phyloP scores from a whole-genome alignment of 1,140 invertebrate genomes.

The Uloborus diversus region DNA sequence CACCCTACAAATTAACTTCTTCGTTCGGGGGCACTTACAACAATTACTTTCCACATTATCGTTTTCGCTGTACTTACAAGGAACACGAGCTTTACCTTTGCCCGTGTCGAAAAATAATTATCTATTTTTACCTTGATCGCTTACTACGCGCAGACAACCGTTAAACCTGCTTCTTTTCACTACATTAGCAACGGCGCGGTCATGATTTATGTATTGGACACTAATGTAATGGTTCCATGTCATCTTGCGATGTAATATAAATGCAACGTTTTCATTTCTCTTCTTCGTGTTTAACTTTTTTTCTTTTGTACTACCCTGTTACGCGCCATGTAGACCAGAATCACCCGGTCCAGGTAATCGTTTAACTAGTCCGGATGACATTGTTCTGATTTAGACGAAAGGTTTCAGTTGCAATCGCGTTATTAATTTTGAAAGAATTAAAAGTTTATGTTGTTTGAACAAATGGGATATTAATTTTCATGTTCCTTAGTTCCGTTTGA shows the following conservation, averaged over 20 bases:
- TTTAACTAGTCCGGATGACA: no score
- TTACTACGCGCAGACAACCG: slow-evolving; percentile 52
- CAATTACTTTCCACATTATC: slow-evolving; percentile 56
- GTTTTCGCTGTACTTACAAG: slow-evolving; percentile 56
- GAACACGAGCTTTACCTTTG: slow-evolving; percentile 44
- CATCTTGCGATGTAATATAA: neutral
- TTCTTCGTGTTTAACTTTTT: no score
- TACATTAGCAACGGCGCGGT: slow-evolving; percentile 51
- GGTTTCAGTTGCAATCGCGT: no score
- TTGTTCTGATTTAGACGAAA: no score
- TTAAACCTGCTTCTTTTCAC: slow-evolving; percentile 52
- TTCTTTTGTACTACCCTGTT: no score
- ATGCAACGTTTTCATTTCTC: neutral
- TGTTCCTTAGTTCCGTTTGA: no score
- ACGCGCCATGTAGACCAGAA: no score
- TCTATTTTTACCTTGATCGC: slow-evolving; percentile 56
- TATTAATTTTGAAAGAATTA: no score
- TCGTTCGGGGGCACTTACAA: slow-evolving; percentile 52
- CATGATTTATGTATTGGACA: slow-evolving; percentile 51
- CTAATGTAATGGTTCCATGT: slow-evolving; percentile 50
- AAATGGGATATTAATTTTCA: no score
- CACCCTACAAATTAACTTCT: slow-evolving; percentile 56
- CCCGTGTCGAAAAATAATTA: slow-evolving; percentile 46
- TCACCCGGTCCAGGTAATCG: no score
- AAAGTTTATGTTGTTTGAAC: no score